phyloP scores from a whole-genome alignment of 2,113 vertebrate genomes.

The Eclectus roratus region DNA sequence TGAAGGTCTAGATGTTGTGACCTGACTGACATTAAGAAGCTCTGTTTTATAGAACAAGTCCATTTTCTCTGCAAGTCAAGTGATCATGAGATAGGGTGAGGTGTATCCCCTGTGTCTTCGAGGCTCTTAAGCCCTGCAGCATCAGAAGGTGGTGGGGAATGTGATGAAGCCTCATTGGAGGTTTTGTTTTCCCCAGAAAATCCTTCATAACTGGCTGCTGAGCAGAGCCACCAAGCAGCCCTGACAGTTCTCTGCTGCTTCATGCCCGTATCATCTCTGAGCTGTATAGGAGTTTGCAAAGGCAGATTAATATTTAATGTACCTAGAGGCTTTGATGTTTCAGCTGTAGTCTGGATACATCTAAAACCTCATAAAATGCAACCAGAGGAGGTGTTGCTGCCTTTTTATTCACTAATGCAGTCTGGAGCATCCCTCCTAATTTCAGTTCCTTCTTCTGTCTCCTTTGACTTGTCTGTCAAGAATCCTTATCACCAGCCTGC shows the following conservation, averaged over 20 bases:
- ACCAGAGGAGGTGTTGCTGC: not conserved
- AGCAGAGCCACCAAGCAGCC: not conserved
- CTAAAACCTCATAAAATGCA: not conserved
- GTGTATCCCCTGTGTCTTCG: not conserved
- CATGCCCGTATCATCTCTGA: not conserved
- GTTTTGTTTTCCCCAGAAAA: not conserved
- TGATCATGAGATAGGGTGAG: not conserved
- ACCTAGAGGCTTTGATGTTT: conserved; percentile 33
- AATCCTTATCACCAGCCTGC: not conserved
- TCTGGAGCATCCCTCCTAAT: not conserved
- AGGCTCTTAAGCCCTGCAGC: not conserved
- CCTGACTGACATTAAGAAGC: not conserved
- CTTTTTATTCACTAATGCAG: not conserved
- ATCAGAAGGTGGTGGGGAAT: not conserved
- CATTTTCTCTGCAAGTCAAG: not conserved
- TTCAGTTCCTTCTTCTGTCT: not conserved
- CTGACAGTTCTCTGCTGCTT: not conserved
- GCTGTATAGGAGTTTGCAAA: not conserved
- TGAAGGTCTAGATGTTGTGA: not conserved
- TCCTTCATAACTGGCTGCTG: not conserved
- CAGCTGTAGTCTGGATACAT: not conserved
- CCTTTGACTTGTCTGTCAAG: not conserved
- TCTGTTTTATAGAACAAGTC: not conserved
- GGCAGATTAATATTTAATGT: conserved; percentile 37
- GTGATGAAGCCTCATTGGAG: not conserved